phyloP scores from a whole-genome alignment of 2,888 invertebrate genomes.

The Liodrosophila aerea region DNA sequence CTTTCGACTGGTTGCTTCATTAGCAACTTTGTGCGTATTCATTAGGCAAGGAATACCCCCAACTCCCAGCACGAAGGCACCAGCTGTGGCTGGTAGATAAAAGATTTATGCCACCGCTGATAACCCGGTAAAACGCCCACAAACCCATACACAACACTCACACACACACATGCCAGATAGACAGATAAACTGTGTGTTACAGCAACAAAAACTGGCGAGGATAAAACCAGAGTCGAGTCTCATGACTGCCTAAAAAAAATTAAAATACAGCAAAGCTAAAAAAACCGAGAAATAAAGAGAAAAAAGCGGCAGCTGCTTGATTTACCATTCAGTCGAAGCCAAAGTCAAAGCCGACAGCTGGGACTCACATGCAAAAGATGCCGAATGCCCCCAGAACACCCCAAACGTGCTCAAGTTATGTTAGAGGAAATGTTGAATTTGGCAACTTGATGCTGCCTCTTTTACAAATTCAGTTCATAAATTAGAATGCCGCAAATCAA shows the following conservation, averaged over 20 bases:
- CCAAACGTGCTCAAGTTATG: slow-evolving; percentile 17
- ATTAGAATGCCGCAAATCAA: slow-evolving; percentile 80
- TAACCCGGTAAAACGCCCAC: slow-evolving; percentile 63
- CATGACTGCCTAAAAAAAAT: slow-evolving; percentile 26
- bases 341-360: slow-evolving; percentile 56
- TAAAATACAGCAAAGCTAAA: slow-evolving; percentile 32
- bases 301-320: slow-evolving; percentile 62
- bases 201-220: slow-evolving; percentile 32
- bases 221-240: slow-evolving; percentile 22
- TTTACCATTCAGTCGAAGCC: slow-evolving; percentile 63
- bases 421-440: slow-evolving; percentile 61
- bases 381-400: slow-evolving; percentile 2
- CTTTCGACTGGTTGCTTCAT: slow-evolving; percentile 65
- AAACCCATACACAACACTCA: slow-evolving; percentile 19
- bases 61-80: slow-evolving; percentile 28
- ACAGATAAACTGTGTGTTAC: slow-evolving; percentile 47
- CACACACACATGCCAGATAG: slow-evolving; percentile 34
- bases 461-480: slow-evolving; percentile 68
- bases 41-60: slow-evolving; percentile 51
- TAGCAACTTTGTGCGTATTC: slow-evolving; percentile 78
- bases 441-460: slow-evolving; percentile 59
- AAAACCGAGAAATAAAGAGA: slow-evolving; percentile 24
- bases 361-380: slow-evolving; percentile 35
- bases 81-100: slow-evolving; percentile 70
- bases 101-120: slow-evolving; percentile 74